phyloP scores from a whole-genome alignment of 1,140 invertebrate species.

The Drosophila kepulauana region DNA sequence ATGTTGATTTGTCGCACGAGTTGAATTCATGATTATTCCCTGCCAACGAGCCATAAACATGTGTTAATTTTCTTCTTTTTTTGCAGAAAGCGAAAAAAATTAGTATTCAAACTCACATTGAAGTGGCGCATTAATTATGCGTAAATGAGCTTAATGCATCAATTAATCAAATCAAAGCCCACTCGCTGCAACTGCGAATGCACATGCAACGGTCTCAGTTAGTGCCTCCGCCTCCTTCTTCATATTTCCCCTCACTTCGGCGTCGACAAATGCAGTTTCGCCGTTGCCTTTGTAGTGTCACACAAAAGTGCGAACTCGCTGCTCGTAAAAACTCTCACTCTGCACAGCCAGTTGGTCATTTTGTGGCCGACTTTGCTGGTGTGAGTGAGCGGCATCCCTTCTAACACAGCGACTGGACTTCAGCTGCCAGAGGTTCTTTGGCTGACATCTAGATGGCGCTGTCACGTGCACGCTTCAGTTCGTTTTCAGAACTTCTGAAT shows the following conservation, averaged over 20 bases:
- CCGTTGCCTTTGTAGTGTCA: constrained; percentile 64
- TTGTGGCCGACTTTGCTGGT: constrained; percentile 3
- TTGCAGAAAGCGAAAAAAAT: constrained; percentile 48
- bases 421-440: not conserved
- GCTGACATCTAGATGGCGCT: not conserved
- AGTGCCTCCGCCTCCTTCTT: not conserved
- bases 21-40: constrained; percentile 78
- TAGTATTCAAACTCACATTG: constrained; percentile 50
- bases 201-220: not conserved
- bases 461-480: not conserved
- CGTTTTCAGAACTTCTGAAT: too few species aligned
- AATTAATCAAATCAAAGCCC: constrained; percentile 80
- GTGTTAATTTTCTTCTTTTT: constrained; percentile 44
- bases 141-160: constrained; percentile 82
- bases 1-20: constrained; percentile 75
- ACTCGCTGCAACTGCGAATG: constrained; percentile 36
- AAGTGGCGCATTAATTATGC: constrained; percentile 78
- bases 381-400: not conserved
- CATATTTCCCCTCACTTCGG: too few species aligned
- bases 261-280: constrained; percentile 41
- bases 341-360: constrained; percentile 34
- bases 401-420: not conserved
- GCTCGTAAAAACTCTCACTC: constrained; percentile 33
- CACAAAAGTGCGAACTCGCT: constrained; percentile 75
- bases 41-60: constrained; percentile 51